Percentiles rank a stretch among this genome's conserved stretches.
These are phyloP conservation scores for Emydura subglobosa DNA, from an alignment of 2,113 vertebrate genomes.

Conservation along the genomic window DNA sequence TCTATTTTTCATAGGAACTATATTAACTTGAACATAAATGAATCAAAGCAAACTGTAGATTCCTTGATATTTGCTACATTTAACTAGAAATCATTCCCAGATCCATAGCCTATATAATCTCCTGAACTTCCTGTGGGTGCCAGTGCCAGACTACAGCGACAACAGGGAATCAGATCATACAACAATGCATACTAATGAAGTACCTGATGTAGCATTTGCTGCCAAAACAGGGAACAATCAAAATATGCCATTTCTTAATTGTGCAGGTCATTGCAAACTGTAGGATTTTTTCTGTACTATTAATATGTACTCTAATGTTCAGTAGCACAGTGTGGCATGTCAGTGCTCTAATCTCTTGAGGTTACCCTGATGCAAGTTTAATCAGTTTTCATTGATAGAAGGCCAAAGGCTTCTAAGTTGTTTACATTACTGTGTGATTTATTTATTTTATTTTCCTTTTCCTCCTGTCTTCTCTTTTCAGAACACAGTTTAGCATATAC, in stretches of 20 bases:
- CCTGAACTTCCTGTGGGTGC: conserved; percentile 17
- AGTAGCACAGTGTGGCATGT: neutral
- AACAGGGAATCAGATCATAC: conserved; percentile 38
- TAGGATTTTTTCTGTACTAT: neutral
- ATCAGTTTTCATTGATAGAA: conserved; percentile 51
- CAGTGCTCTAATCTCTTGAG: conserved; percentile 31
- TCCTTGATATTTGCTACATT: conserved; percentile 48
- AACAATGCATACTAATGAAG: conserved; percentile 67
- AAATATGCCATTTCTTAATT: conserved; percentile 56
- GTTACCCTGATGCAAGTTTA: conserved; percentile 27
- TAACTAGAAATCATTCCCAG: conserved; percentile 63
- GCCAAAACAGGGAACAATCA: conserved; percentile 13
- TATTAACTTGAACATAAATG: conserved; percentile 17
- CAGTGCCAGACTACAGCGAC: conserved; percentile 42
- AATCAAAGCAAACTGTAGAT: conserved; percentile 43
- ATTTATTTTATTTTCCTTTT: conserved; percentile 34
- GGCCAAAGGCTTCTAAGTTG: conserved; percentile 25
- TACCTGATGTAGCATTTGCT: conserved; percentile 21
- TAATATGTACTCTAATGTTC: conserved; percentile 11
- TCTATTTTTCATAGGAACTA: neutral
- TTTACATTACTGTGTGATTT: conserved; percentile 3
- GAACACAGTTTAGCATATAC: neutral
- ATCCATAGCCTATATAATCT: conserved; percentile 52
- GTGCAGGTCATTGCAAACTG: conserved; percentile 32
- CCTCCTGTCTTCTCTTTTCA: conserved; percentile 1